Evolutionary conservation across 2,797 vertebrate species (phyloP).

Genomic region (Coendou prehensilis): DNA sequence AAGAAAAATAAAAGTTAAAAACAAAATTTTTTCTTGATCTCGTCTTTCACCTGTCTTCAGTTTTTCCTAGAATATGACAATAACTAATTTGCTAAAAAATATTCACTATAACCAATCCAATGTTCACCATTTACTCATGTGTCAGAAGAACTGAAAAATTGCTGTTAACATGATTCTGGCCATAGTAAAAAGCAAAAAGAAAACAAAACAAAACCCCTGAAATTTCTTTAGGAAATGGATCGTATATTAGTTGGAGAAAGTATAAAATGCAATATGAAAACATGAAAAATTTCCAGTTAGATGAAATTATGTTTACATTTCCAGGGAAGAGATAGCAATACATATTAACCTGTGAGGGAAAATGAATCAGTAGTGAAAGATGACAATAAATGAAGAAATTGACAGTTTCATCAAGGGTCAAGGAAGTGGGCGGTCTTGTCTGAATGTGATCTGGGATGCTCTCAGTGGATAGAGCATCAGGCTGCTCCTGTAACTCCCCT

Average conservation of each 20-base stretch:
- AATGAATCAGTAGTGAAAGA: neutral
- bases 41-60: neutral
- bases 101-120: neutral
- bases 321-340: neutral
- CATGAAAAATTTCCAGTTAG: neutral
- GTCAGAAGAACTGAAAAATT: neutral
- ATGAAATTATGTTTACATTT: neutral
- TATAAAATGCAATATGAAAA: neutral
- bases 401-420: neutral
- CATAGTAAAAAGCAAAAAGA: neutral
- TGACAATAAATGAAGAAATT: neutral
- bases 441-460: too few relatives aligned
- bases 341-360: neutral
- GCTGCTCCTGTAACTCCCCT: neutral
- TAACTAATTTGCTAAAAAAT: neutral
- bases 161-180: neutral
- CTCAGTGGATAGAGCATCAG: rapidly evolving
- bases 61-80: neutral
- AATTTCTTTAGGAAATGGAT: constrained; percentile 20
- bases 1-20: neutral
- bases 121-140: neutral
- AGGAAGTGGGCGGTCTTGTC: neutral
- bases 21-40: neutral
- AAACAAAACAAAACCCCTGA: neutral
- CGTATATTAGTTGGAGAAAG: neutral